Conservation (phyloP, 2,888 invertebrate genomes). For the Thecocarcelia acutangulata region DNA sequence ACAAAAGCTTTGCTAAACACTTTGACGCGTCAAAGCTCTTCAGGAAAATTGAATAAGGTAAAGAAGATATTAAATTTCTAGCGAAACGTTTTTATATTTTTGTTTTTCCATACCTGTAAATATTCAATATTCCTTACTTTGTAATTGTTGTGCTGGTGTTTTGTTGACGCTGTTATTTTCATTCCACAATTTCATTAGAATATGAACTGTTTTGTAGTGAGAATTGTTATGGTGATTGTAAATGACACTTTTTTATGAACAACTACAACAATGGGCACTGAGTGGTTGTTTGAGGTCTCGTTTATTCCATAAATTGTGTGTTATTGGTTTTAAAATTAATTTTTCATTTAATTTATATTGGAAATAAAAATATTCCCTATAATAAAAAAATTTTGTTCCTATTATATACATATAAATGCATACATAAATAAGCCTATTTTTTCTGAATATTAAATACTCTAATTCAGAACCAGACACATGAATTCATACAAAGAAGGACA, state of each 20-base stretch:
- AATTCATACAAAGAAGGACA: too few species aligned
- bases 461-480: too few species aligned
- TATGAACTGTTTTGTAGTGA: neutral
- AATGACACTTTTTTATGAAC: slow-evolving; percentile 47
- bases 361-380: slow-evolving; percentile 14
- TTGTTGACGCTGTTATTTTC: slow-evolving; percentile 3
- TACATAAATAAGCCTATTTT: too few species aligned
- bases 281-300: slow-evolving; percentile 55
- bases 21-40: too few species aligned
- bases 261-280: slow-evolving; percentile 23
- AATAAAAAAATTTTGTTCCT: slow-evolving; percentile 2
- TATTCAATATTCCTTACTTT: neutral
- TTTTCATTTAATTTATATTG: slow-evolving; percentile 41
- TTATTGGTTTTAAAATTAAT: slow-evolving; percentile 56
- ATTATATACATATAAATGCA: too few species aligned
- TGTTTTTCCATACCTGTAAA: slow-evolving; percentile 4
- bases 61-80: too few species aligned
- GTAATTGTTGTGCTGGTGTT: neutral
- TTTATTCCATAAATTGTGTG: slow-evolving; percentile 47
- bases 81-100: neutral
- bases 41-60: too few species aligned
- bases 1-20: too few species aligned
- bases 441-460: neutral
- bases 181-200: slow-evolving; percentile 31
- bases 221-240: slow-evolving; percentile 47